These are phyloP conservation scores for Tanytarsus gracilentus DNA, from an alignment of 2,888 invertebrate species.

Conservation along the genomic window DNA sequence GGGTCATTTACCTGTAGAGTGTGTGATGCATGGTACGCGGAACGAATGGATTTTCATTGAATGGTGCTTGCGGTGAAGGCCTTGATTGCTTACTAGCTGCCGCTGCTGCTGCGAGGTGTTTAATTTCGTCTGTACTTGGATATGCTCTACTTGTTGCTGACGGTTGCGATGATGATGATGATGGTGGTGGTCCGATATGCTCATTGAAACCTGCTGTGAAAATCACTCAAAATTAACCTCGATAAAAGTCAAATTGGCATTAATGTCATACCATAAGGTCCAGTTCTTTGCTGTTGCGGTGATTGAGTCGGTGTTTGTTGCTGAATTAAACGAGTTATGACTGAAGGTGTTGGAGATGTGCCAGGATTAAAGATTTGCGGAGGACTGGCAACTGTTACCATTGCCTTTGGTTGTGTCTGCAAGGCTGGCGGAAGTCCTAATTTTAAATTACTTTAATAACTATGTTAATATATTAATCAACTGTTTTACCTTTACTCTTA, in stretches of 20 bases:
- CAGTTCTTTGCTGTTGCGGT: slow-evolving; percentile 29
- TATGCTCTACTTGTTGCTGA: not conserved
- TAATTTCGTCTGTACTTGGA: slow-evolving; percentile 8
- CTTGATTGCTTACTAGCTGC: not conserved
- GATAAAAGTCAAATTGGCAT: not conserved
- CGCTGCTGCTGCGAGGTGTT: not conserved
- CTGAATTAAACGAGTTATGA: slow-evolving; percentile 55
- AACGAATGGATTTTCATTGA: slow-evolving; percentile 16
- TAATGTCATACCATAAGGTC: not conserved
- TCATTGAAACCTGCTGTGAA: not conserved
- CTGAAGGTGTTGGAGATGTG: slow-evolving; percentile 44
- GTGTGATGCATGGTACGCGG: slow-evolving; percentile 17
- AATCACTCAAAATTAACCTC: not conserved
- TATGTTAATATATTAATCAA: slow-evolving; percentile 39
- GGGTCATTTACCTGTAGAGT: slow-evolving; percentile 4
- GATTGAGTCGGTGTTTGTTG: slow-evolving; percentile 33
- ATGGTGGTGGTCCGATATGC: not conserved
- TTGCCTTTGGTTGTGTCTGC: not conserved
- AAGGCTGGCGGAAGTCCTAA: not conserved
- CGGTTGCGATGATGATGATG: not conserved
- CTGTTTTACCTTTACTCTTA: slow-evolving; percentile 2
- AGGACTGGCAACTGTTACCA: not conserved
- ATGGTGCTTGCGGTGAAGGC: not conserved
- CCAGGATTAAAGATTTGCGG: slow-evolving; percentile 33
- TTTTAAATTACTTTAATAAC: slow-evolving; percentile 38